Percentiles rank a stretch among this genome's conserved stretches.
phyloP scores from a whole-genome alignment of 2,797 vertebrate species.

The Neosilurus hyrtlii region DNA sequence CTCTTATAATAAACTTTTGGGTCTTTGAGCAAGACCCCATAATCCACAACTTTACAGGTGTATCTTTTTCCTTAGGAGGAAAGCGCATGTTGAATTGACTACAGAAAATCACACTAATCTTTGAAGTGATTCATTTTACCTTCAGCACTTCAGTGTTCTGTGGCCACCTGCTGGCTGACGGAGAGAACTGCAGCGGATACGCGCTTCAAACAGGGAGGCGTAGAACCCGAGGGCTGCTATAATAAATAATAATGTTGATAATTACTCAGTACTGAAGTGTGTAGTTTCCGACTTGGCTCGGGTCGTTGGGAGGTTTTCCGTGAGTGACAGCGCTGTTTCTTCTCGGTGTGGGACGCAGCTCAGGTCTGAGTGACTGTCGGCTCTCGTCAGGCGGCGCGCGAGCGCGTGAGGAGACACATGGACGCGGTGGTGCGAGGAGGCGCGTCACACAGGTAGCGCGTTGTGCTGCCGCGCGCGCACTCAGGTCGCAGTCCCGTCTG shows the following conservation, averaged over 20 bases:
- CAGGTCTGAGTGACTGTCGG: not conserved
- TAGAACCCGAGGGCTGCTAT: not conserved
- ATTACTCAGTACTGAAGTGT: not conserved
- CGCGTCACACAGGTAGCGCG: slow-evolving; percentile 62
- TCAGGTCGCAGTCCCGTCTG: slow-evolving; percentile 18
- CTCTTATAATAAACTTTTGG: not conserved
- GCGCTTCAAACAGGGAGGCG: not conserved
- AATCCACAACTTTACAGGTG: not conserved
- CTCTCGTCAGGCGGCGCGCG: not conserved
- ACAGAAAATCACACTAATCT: no score
- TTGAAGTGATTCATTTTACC: not conserved
- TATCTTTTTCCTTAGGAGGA: no score
- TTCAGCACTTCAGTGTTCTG: not conserved
- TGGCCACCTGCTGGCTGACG: slow-evolving; percentile 63
- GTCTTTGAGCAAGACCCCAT: not conserved
- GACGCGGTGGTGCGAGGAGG: slow-evolving; percentile 34
- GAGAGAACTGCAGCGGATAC: slow-evolving; percentile 37
- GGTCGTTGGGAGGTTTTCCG: not conserved
- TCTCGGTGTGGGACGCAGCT: not conserved
- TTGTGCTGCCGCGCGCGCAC: not conserved
- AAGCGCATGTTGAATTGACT: no score
- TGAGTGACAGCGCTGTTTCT: not conserved
- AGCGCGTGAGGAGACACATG: slow-evolving; percentile 43
- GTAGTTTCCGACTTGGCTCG: not conserved
- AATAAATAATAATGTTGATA: not conserved